Evolutionary conservation across 2,888 invertebrate genomes (phyloP).

Genomic region (Pilophorus perplexus): DNA sequence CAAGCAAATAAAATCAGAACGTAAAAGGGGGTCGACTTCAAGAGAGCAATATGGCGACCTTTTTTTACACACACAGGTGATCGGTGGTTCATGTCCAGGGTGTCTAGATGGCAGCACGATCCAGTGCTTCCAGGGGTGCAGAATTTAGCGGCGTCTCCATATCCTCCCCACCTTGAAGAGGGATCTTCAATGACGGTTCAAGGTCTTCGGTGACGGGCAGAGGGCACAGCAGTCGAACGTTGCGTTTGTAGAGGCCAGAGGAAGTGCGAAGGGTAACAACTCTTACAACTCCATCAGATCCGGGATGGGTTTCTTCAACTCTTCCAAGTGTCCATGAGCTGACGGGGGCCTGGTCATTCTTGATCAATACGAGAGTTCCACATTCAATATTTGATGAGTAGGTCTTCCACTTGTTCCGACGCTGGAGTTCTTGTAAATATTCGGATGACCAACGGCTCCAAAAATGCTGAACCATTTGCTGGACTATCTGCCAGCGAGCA

Average conservation of each 20-base stretch:
- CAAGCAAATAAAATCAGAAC: no score
- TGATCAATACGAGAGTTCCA: constrained; percentile 15
- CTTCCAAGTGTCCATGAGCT: constrained; percentile 21
- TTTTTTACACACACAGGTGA: no score
- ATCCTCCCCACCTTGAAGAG: neutral
- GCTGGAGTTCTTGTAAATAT: constrained; percentile 21
- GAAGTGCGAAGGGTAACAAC: constrained; percentile 13
- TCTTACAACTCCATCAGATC: constrained; percentile 10
- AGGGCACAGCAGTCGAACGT: neutral
- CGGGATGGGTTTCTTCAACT: constrained; percentile 3
- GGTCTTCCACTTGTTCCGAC: constrained; percentile 22
- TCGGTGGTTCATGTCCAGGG: no score
- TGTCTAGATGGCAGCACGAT: no score
- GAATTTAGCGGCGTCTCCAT: neutral
- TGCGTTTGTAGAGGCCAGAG: neutral
- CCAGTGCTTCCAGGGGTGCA: no score
- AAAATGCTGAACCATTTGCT: constrained; percentile 18
- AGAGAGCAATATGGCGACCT: no score
- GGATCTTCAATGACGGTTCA: neutral
- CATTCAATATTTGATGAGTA: neutral
- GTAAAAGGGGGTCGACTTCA: no score
- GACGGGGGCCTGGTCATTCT: constrained; percentile 24
- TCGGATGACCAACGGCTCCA: constrained; percentile 29
- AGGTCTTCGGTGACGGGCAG: neutral
- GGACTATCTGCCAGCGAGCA: constrained; percentile 20